Percentiles rank a stretch among this genome's conserved stretches.
phyloP scores from a whole-genome alignment of 2,888 invertebrate species.

The Dryocosmus kuriphilus region DNA sequence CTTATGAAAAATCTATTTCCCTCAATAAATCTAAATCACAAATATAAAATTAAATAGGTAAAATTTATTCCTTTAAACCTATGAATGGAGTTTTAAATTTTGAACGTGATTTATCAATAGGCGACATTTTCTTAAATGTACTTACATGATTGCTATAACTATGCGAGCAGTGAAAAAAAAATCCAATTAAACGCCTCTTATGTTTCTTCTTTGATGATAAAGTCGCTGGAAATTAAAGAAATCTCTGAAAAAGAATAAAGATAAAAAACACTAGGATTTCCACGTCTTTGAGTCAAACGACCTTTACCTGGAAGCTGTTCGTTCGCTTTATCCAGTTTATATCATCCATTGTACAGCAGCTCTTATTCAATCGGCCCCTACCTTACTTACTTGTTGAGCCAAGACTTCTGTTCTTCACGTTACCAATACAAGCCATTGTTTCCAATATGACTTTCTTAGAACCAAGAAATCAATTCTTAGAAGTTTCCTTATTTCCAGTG shows the following conservation, averaged over 20 bases:
- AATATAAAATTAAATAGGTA: no score
- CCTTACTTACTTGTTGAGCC: neutral
- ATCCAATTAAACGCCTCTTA: no score
- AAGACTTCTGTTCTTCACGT: neutral
- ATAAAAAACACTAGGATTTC: neutral
- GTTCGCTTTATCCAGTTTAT: neutral
- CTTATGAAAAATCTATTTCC: no score
- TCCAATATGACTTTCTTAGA: neutral
- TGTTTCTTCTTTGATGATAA: slow-evolving; percentile 1
- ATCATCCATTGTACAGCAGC: neutral
- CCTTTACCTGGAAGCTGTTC: neutral
- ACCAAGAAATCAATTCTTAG: neutral
- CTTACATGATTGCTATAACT: no score
- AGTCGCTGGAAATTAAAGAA: neutral
- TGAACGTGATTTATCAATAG: no score
- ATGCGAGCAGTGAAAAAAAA: no score
- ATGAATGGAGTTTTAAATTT: no score
- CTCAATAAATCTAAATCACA: no score
- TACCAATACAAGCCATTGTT: neutral
- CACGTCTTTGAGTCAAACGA: neutral
- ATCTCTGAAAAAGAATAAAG: neutral
- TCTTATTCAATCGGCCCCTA: neutral
- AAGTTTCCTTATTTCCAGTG: no score
- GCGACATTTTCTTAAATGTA: no score
- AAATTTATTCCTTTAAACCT: no score